Percentiles rank a stretch among this genome's conserved stretches.
phyloP scores from a whole-genome alignment of 2,797 vertebrate species.

The Mionectes olivaceus region DNA sequence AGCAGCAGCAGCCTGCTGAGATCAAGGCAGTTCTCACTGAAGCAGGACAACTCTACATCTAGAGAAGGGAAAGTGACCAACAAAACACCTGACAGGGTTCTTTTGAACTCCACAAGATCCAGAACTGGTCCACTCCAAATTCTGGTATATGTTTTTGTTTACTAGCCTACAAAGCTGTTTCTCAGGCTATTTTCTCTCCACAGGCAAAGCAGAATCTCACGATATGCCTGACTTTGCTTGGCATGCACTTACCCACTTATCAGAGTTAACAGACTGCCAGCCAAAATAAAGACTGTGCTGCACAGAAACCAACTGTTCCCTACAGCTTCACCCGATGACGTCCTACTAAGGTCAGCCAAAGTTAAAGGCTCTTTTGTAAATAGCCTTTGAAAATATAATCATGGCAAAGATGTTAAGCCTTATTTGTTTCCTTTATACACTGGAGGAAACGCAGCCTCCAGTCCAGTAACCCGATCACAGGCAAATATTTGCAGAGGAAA shows the following conservation, averaged over 20 bases:
- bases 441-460: not conserved
- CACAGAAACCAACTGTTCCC: conserved; percentile 62
- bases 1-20: not conserved
- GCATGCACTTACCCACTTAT: not conserved
- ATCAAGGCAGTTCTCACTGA: not conserved
- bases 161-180: not conserved
- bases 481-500: not conserved
- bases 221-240: not conserved
- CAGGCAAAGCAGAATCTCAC: conserved; percentile 1
- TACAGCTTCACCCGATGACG: conserved; percentile 25
- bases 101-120: not conserved
- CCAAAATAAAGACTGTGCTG: conserved; percentile 47
- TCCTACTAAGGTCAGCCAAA: conserved; percentile 53
- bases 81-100: not conserved
- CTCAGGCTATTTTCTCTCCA: not conserved
- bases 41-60: not conserved
- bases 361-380: conserved; percentile 54
- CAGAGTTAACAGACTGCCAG: conserved; percentile 32
- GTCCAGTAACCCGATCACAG: not conserved
- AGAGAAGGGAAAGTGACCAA: not conserved
- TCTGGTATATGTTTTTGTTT: not conserved
- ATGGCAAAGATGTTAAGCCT: conserved; percentile 8
- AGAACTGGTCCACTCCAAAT: not conserved
- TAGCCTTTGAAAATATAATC: conserved; percentile 37
- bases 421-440: not conserved